A percentile compares a stretch with the other conserved stretches of the same genome.
Evolutionary conservation across 2,797 vertebrate species (phyloP).

Genomic region (Coilia nasus): DNA sequence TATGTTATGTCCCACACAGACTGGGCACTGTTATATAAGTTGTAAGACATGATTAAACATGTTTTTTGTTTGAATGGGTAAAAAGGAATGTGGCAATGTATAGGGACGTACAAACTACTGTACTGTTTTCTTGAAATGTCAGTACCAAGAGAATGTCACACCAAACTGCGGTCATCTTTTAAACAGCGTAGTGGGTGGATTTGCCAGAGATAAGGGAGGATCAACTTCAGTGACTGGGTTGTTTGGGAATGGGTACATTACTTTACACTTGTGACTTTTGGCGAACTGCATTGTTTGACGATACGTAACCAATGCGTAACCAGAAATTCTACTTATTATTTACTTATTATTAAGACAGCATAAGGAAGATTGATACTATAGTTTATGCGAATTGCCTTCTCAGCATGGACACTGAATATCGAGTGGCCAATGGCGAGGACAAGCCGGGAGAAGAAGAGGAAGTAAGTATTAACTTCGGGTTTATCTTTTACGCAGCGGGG

Average conservation of each 20-base stretch:
- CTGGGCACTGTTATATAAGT: too few species aligned
- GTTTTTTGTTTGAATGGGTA: too few species aligned
- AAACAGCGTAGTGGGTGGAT: background rate
- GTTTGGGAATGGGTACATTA: background rate
- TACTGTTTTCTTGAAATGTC: background rate
- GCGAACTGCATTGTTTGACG: too few species aligned
- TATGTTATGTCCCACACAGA: too few species aligned
- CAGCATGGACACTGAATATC: background rate
- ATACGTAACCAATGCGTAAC: too few species aligned
- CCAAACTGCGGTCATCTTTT: background rate
- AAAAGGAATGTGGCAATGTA: too few species aligned
- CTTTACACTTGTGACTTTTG: too few species aligned
- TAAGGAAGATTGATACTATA: background rate
- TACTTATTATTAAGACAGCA: too few species aligned
- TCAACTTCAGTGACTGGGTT: background rate
- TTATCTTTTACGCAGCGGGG: background rate
- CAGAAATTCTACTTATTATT: too few species aligned
- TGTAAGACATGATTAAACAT: too few species aligned
- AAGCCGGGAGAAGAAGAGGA: background rate
- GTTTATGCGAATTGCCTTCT: background rate
- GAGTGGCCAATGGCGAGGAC: background rate
- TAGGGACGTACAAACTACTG: background rate
- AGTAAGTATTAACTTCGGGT: background rate
- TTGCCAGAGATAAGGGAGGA: background rate
- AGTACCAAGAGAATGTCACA: background rate